Conservation (phyloP, 2,113 vertebrate genomes). For the Parotia lawesii region DNA sequence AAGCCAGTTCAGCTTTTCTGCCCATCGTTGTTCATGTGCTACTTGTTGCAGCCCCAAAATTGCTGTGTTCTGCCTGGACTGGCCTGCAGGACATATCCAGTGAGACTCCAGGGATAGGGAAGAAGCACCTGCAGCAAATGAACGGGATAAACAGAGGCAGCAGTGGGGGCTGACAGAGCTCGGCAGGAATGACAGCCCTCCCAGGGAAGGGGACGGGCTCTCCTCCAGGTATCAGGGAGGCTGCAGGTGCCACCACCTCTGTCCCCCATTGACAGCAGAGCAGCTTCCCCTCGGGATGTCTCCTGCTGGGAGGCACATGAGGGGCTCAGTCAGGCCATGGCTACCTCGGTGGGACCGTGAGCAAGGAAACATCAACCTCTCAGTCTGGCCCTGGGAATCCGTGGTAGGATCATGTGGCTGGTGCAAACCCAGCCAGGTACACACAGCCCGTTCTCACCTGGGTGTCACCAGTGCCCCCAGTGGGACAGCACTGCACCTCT, state of each 20-base stretch:
- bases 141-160: not conserved
- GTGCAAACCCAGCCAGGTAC: not conserved
- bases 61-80: not conserved
- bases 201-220: accelerated
- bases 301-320: not conserved
- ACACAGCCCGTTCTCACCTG: too few relatives aligned
- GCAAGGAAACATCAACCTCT: not conserved
- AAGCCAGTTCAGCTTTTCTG: not conserved
- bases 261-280: too few relatives aligned
- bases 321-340: not conserved
- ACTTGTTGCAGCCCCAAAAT: not conserved
- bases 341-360: not conserved
- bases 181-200: not conserved
- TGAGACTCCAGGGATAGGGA: not conserved
- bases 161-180: not conserved
- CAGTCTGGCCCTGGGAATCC: not conserved
- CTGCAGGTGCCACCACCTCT: not conserved
- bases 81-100: not conserved
- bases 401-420: accelerated
- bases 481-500: not conserved
- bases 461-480: not conserved
- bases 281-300: not conserved
- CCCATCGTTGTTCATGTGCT: not conserved
- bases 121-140: not conserved
- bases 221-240: not conserved